Evolutionary conservation across 2,797 vertebrate species (phyloP), one percentile per base, ranked within the genome.

Genomic region (Gorsachius magnificus): DNA sequence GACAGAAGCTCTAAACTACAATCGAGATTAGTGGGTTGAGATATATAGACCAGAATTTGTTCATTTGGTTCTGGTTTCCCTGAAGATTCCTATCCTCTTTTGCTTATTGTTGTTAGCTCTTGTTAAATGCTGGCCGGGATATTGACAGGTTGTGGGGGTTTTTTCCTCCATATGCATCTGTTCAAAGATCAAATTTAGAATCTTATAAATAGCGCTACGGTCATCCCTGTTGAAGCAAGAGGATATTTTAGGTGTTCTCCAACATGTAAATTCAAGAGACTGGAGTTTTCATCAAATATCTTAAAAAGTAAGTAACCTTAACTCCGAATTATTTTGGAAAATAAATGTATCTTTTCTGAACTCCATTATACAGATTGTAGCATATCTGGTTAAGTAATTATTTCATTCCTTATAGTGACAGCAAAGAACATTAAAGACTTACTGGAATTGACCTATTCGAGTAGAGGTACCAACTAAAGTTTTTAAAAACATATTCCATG

Each of bases 121-220:
- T 84, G 80, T 78, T 71, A 93, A 83, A 95, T 60, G 87, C 58
- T 77, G 54, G 57, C 83, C 54, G 7, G 89, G 84, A 91, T 95
- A 95, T 78, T 89, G 92, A 83, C 68, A 95, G 85, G 65, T 65
- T 79, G 79, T 78, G 61, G 36, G 10, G 1, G 0, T 18, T 82
- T 82, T 96, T 95, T 94, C 74, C 66, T 92, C 88, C 95, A 16
- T 83, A 63, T 96, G 80, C 96, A 96, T 97, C 96, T 98, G 96
- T 96, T 97, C 97, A 93, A 58, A 91, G 95, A 95, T 97, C 96
- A 98, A 97, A 98, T 98, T 98, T 98, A 98, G 98, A 98, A 87
- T 87, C 64, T 89, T 98, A 97, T 97, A 98, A 97, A 98, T 97
- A 98, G 97, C 78, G 87, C 93, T 75, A 94, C 66, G 92, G 76